phyloP scores from a whole-genome alignment of 2,888 invertebrate species.

The Allolobophora icterica region DNA sequence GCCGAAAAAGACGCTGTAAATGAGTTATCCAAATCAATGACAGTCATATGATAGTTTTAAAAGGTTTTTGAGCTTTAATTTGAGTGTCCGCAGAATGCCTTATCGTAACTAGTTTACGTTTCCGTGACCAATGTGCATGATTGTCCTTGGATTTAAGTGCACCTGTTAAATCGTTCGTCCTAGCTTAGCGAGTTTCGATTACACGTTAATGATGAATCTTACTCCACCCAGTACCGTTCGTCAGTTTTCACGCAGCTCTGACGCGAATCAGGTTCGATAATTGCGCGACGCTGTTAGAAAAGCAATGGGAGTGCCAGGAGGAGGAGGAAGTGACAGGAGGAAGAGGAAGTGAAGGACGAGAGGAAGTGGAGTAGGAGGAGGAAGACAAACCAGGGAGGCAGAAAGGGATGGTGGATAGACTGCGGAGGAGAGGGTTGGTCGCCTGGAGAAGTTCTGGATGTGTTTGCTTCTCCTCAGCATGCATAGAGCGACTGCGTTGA shows the following conservation, averaged over 20 bases:
- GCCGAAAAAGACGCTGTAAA: too few species aligned
- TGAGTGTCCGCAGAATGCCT: neutral
- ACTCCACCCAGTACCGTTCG: neutral
- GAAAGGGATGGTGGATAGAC: neutral
- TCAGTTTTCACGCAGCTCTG: neutral
- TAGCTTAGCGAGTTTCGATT: neutral
- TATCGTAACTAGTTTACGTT: neutral
- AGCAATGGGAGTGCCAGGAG: too few species aligned
- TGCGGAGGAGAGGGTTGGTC: neutral
- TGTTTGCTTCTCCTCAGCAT: neutral
- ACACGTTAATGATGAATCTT: neutral
- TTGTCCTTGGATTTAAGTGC: neutral
- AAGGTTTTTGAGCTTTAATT: too few species aligned
- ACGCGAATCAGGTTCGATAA: slow-evolving; percentile 1
- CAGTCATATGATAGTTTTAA: too few species aligned
- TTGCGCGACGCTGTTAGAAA: neutral
- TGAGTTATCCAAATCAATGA: too few species aligned
- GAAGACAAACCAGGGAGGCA: neutral
- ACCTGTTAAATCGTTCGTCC: neutral
- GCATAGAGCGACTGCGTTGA: neutral
- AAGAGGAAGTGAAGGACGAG: neutral
- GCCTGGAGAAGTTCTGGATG: neutral
- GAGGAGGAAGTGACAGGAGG: neutral
- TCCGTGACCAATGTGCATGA: neutral
- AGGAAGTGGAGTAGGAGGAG: too few species aligned